A percentile compares a stretch with the other conserved stretches of the same genome.
These are phyloP conservation scores for Epistrophe eligans DNA, from an alignment of 2,888 invertebrate genomes.

Conservation along the genomic window DNA sequence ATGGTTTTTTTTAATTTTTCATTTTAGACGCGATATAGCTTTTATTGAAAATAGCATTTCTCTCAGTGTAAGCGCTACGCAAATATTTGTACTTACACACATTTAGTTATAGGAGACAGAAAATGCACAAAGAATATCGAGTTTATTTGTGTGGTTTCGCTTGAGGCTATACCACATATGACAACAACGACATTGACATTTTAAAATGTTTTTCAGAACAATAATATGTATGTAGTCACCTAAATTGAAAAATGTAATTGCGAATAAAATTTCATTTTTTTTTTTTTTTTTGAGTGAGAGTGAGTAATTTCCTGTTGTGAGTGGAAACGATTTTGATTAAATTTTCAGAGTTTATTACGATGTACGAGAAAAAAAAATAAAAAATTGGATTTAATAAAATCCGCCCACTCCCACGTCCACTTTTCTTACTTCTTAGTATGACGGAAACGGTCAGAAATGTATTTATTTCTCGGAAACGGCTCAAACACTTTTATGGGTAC, in stretches of 20 bases:
- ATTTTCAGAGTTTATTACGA: too few relatives aligned
- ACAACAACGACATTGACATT: slow-evolving; percentile 10
- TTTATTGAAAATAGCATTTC: not conserved
- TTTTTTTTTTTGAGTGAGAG: not conserved
- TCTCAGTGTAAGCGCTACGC: not conserved
- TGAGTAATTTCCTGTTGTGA: slow-evolving; percentile 5
- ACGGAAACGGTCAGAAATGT: too few relatives aligned
- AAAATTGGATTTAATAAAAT: too few relatives aligned
- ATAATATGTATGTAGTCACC: too few relatives aligned
- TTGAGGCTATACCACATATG: not conserved
- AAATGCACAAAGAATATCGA: slow-evolving; percentile 3
- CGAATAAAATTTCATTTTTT: not conserved
- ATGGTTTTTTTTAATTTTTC: too few relatives aligned
- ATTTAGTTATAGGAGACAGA: not conserved
- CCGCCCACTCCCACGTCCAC: too few relatives aligned
- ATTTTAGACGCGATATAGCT: too few relatives aligned
- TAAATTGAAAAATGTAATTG: not conserved
- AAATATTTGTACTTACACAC: not conserved
- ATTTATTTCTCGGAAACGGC: too few relatives aligned
- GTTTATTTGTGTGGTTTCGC: not conserved
- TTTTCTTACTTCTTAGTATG: too few relatives aligned
- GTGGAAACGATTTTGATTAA: too few relatives aligned
- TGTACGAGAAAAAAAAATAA: not conserved
- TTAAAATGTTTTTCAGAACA: not conserved
- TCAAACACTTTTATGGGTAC: too few relatives aligned